Conservation (phyloP, 2,797 vertebrate species). For the Mormyrops boulengeri region DNA sequence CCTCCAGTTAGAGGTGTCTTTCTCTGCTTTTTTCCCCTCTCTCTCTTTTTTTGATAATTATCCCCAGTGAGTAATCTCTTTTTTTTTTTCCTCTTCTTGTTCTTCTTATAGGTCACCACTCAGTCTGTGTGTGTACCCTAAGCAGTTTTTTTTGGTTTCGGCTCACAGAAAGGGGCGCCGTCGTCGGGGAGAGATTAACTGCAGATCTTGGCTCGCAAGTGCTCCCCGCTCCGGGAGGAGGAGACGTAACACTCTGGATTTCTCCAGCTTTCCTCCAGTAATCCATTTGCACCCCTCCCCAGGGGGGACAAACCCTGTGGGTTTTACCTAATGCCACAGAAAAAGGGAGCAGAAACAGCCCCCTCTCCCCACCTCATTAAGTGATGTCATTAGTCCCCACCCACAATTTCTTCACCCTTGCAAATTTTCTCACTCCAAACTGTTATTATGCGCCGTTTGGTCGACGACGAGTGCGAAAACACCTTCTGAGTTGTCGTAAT, state of each 20-base stretch:
- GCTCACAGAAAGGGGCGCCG: neutral
- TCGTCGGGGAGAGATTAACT: constrained; percentile 4
- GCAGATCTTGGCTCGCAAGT: neutral
- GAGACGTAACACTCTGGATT: constrained; percentile 13
- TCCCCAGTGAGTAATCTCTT: neutral
- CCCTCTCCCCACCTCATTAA: neutral
- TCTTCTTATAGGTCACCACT: neutral
- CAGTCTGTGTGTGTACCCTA: neutral
- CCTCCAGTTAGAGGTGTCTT: constrained; percentile 17
- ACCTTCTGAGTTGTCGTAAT: neutral
- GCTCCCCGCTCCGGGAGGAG: neutral
- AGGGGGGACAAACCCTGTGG: neutral
- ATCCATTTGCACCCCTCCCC: constrained; percentile 3
- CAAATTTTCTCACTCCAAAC: neutral
- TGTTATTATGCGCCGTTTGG: neutral
- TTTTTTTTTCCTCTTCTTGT: neutral
- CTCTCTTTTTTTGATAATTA: neutral
- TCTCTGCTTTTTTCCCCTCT: neutral
- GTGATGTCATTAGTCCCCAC: neutral
- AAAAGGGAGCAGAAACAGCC: neutral
- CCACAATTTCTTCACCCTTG: neutral
- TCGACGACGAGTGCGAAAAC: neutral
- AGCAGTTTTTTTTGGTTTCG: neutral
- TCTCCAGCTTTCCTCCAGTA: constrained; percentile 2
- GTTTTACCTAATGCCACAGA: neutral